These are phyloP conservation scores for Apodemus speciosus DNA, from an alignment of 2,113 vertebrate genomes.

Conservation along the genomic window DNA sequence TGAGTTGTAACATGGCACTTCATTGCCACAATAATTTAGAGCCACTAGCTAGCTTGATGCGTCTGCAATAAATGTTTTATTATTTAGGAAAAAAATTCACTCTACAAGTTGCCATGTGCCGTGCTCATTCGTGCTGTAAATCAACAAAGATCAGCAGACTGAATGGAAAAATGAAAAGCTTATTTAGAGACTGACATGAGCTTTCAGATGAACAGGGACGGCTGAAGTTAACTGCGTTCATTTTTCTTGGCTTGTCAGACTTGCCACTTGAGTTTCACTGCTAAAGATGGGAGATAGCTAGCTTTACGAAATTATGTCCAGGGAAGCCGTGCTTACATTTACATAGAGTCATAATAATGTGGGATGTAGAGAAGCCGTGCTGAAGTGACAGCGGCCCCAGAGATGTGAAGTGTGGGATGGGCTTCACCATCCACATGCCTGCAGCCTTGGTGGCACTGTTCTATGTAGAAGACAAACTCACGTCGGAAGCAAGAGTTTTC, in stretches of 20 bases:
- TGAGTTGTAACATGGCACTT: constrained; percentile 85
- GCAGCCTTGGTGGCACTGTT: background rate
- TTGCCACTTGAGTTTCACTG: constrained; percentile 87
- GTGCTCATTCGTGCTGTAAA: constrained; percentile 89
- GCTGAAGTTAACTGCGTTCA: constrained; percentile 87
- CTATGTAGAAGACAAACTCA: constrained; percentile 18
- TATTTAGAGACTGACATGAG: constrained; percentile 89
- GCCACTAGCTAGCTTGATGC: constrained; percentile 84
- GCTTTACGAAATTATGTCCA: constrained; percentile 87
- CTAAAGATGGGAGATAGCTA: constrained; percentile 86
- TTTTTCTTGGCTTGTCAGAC: constrained; percentile 88
- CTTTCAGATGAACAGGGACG: constrained; percentile 87
- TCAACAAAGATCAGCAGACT: constrained; percentile 89
- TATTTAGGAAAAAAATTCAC: constrained; percentile 86
- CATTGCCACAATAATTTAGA: constrained; percentile 85
- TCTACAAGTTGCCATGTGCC: constrained; percentile 85
- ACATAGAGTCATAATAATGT: constrained; percentile 84
- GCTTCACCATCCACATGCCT: background rate
- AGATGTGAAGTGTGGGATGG: constrained; percentile 63
- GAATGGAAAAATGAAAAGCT: constrained; percentile 90
- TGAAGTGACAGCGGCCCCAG: constrained; percentile 48
- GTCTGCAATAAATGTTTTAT: constrained; percentile 88
- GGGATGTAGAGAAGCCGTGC: constrained; percentile 73
- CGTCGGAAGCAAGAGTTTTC: background rate
- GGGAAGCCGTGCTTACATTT: constrained; percentile 85